phyloP scores from a whole-genome alignment of 2,888 invertebrate genomes.

The Apodemia zela region DNA sequence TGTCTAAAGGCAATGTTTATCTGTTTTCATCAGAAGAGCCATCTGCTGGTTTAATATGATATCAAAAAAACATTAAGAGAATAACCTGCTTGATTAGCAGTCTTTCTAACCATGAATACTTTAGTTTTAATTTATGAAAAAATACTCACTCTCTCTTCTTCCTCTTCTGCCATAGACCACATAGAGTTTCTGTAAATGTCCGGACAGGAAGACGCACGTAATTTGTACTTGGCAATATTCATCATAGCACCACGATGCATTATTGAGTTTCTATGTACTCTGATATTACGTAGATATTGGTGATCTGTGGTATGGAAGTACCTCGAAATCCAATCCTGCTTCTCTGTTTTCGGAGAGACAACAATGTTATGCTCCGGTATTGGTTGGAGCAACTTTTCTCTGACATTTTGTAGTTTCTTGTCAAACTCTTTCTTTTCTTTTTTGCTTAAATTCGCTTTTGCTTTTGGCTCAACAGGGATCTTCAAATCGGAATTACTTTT shows the following conservation, averaged over 20 bases:
- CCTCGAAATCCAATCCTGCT: constrained; percentile 66
- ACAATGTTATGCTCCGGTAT: constrained; percentile 65
- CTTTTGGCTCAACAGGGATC: constrained; percentile 60
- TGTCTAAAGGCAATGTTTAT: too few relatives aligned
- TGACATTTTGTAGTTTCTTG: constrained; percentile 60
- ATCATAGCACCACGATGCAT: constrained; percentile 93
- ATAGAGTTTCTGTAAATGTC: constrained; percentile 93
- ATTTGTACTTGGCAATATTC: constrained; percentile 90
- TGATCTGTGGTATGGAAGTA: constrained; percentile 79
- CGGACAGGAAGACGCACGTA: constrained; percentile 95
- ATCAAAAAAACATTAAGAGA: too few relatives aligned
- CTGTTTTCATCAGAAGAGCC: too few relatives aligned
- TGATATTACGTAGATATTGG: constrained; percentile 85
- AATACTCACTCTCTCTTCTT: constrained; percentile 78
- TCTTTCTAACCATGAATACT: too few relatives aligned
- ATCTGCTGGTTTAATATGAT: too few relatives aligned
- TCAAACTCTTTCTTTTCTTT: constrained; percentile 59
- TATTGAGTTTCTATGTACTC: constrained; percentile 89
- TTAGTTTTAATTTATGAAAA: background rate
- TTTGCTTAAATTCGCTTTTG: constrained; percentile 35
- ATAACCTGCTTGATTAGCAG: too few relatives aligned
- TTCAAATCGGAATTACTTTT: constrained; percentile 84
- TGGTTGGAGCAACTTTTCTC: constrained; percentile 63
- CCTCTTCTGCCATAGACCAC: constrained; percentile 89
- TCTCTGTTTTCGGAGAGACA: constrained; percentile 46